Conservation (phyloP, 2,888 invertebrate species). For the Hermaeophaga mercurialis region DNA sequence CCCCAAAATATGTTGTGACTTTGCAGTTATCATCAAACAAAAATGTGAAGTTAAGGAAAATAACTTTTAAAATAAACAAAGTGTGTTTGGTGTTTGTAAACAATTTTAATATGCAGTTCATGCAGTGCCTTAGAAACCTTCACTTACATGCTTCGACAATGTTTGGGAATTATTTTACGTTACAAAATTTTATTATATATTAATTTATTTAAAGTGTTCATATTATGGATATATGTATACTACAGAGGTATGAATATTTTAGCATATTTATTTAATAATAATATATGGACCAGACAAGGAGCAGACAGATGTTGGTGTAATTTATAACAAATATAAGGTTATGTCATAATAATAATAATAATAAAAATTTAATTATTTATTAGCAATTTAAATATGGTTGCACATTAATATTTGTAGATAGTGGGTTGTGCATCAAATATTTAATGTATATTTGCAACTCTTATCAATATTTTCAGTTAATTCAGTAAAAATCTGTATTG, state of each 20-base stretch:
- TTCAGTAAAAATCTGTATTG: too few species aligned
- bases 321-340: not conserved
- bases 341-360: not conserved
- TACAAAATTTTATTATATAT: not conserved
- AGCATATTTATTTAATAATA: slow-evolving; percentile 7
- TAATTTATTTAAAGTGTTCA: not conserved
- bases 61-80: slow-evolving; percentile 6
- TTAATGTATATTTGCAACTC: too few species aligned
- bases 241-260: slow-evolving; percentile 12
- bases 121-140: not conserved
- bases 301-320: slow-evolving; percentile 6
- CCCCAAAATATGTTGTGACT: slow-evolving; percentile 10
- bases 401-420: too few species aligned
- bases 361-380: too few species aligned
- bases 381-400: too few species aligned
- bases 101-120: not conserved
- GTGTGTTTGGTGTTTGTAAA: slow-evolving; percentile 2
- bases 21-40: not conserved
- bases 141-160: not conserved
- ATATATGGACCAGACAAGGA: slow-evolving; percentile 3
- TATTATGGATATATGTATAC: slow-evolving; percentile 4
- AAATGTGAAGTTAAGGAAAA: slow-evolving; percentile 6
- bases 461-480: too few species aligned
- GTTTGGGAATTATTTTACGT: slow-evolving; percentile 3
- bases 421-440: too few species aligned